Base-by-base conservation (phyloP, 2,888 invertebrate species). In the Apocheima hispidaria region DNA sequence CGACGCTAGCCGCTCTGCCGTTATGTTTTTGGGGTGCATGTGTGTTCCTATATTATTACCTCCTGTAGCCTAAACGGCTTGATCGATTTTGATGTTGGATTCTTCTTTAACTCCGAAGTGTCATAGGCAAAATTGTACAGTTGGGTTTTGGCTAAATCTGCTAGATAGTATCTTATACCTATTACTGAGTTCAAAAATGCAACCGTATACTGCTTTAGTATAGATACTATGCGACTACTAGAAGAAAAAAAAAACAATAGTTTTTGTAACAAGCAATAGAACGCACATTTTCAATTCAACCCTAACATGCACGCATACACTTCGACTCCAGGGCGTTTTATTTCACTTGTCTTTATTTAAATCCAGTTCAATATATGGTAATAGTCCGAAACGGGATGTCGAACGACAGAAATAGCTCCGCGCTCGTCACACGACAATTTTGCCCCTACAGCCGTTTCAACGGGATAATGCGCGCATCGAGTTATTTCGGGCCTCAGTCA, bases 371-470 rank as follows among this genome's bases (percentile, higher is more conserved):
- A 70, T 71, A 67, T 71, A 75, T 74, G 72, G 70, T 77, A 77
- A 77, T 77, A 77, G 64, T 67, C 73, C 73, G 69, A 81, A 82
- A 78, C 77, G 77, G 77, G 77, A 79, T 75, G 73, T 73, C 71
- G 75, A 70, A 72, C 63, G 73, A 74, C 76, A 75, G 76, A 79
- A 82, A 84, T 84, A 84, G 73, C 77, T 63, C 58, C 67, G 68
- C 69, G 70, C 75, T 73, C 77, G 75, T 81, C 81, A 76, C 77
- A 77, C 75, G 79, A 78, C 79, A 79, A 77, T 82, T n/a, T 78
- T 73, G 74, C 72, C 75, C 73, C 72, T 74, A 75, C 71, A 75
- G 73, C 71, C 68, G 72, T 72, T 71, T 63, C 60, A 65, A 63
- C 66, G 58, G 65, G 53, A 59, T 55, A 60, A 57, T 67, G 57